Evolutionary conservation across 2,888 invertebrate species (phyloP).

Genomic region (Cinara cedri): DNA sequence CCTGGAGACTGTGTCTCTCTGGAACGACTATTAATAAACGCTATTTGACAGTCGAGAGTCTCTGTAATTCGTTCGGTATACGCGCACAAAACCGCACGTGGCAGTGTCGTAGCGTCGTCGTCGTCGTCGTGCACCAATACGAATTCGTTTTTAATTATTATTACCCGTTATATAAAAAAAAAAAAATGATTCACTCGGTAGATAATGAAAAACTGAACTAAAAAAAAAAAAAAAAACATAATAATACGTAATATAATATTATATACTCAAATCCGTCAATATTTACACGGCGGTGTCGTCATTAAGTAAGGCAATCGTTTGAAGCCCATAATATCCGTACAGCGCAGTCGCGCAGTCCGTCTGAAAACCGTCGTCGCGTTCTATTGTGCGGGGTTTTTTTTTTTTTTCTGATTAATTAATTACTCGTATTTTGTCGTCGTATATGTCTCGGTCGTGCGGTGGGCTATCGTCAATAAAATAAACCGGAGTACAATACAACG

Average conservation of each 20-base stretch:
- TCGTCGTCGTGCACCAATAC: background rate
- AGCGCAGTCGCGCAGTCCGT: no score
- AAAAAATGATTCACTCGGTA: background rate
- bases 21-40: conserved; percentile 50
- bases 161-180: background rate
- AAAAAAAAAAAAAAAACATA: background rate
- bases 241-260: no score
- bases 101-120: background rate
- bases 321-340: background rate
- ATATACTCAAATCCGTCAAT: conserved; percentile 21
- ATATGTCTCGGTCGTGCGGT: conserved; percentile 1
- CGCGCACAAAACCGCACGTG: conserved; percentile 1
- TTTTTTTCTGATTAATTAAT: no score
- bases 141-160: background rate
- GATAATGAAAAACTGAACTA: no score
- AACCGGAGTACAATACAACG: no score
- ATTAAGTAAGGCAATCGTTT: background rate
- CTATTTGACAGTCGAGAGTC: conserved; percentile 12
- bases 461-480: background rate
- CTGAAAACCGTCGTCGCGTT: background rate
- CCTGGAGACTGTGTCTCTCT: conserved; percentile 37
- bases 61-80: background rate
- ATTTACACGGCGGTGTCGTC: conserved; percentile 14
- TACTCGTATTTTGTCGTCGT: background rate
- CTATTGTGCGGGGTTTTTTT: background rate